Conservation (phyloP, 2,797 vertebrate genomes). For the Apodemus agrarius region DNA sequence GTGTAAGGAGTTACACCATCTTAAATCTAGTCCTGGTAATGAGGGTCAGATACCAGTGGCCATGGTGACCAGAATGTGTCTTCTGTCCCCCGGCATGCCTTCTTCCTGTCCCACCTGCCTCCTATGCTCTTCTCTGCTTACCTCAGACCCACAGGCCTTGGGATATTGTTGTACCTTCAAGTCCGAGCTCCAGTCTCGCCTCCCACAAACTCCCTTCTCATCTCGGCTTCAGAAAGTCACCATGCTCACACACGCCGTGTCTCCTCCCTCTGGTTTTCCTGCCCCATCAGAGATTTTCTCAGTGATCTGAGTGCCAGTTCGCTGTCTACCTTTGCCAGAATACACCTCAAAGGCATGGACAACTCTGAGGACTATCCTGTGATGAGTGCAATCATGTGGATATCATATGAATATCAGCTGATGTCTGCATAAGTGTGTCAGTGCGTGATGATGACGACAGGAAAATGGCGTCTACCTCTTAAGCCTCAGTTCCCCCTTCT, state of each 20-base stretch:
- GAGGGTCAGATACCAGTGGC: not conserved
- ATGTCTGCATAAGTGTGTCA: not conserved
- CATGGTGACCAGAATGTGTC: not conserved
- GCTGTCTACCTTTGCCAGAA: not conserved
- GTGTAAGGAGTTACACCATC: rapidly evolving
- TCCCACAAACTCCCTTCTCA: not conserved
- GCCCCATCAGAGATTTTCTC: not conserved
- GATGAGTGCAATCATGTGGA: not conserved
- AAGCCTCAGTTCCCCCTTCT: not conserved
- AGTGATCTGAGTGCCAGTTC: not conserved
- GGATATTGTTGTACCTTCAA: not conserved
- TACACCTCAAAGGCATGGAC: not conserved
- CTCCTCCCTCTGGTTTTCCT: not conserved
- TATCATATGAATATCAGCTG: too few species aligned
- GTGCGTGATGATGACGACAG: rapidly evolving
- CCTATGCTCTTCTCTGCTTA: rapidly evolving
- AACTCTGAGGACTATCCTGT: rapidly evolving
- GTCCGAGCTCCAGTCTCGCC: not conserved
- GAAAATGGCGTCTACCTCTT: not conserved
- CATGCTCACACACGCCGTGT: rapidly evolving
- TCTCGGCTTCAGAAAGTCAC: not conserved
- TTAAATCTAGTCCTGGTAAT: not conserved
- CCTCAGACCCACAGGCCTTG: too few species aligned
- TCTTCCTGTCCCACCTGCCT: too few species aligned
- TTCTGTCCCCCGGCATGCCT: too few species aligned